phyloP scores from a whole-genome alignment of 2,113 vertebrate genomes.

The Platysteira castanea region DNA sequence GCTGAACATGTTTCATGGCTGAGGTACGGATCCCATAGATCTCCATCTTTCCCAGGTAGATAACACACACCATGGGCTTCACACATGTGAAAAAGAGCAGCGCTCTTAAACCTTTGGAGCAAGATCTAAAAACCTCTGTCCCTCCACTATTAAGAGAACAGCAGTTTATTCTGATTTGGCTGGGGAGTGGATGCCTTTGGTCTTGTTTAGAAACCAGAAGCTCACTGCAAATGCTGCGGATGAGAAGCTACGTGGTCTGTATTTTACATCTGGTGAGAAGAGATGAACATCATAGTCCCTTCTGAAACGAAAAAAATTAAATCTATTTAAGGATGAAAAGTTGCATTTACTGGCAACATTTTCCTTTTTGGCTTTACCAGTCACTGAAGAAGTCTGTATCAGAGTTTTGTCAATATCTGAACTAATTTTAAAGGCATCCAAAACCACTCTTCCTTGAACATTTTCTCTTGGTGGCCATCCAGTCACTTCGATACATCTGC shows the following conservation, averaged over 20 bases:
- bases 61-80: neutral
- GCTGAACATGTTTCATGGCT: slow-evolving; percentile 22
- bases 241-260: neutral
- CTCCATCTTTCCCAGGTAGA: slow-evolving; percentile 17
- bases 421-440: neutral
- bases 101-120: neutral
- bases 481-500: neutral
- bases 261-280: neutral
- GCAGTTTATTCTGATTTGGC: neutral
- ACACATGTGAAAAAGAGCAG: neutral
- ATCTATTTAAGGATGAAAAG: neutral
- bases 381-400: neutral
- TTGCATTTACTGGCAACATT: neutral
- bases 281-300: neutral
- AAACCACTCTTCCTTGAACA: neutral
- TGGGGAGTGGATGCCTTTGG: neutral
- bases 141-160: neutral
- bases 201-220: neutral
- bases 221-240: neutral
- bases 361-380: neutral
- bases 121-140: neutral
- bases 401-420: neutral
- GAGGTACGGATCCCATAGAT: slow-evolving; percentile 10
- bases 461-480: neutral
- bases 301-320: neutral